Base-by-base conservation (phyloP, 2,888 invertebrate species). In the Leptopterna dolabrata region DNA sequence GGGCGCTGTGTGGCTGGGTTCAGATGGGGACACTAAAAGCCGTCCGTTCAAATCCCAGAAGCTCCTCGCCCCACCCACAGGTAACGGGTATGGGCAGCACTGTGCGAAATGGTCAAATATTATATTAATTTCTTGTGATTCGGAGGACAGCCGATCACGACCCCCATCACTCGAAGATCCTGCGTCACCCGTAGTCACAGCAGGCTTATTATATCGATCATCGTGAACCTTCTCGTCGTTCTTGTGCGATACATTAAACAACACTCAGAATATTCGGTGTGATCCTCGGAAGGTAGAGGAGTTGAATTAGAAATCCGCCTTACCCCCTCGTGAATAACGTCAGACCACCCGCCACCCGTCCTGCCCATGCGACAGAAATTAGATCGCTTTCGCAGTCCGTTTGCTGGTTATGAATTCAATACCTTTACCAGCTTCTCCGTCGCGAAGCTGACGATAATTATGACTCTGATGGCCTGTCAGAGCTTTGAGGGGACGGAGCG, bases 341-440 rank as follows among this genome's bases (percentile, higher is more conserved):
- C 51, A 19, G n/a, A 36, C 36, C 36, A 4, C 36, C 7, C 6
- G n/a, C 51, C 27, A 24, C 63, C 13, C 63, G 16, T 9, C 9
- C 30, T 3, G 36, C 76, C 36, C 14, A 14, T 9, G 76, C 13
- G 76, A 1, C 76, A 76, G 76, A 76, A 76, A 36, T 43, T 30
- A n/a, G n/a, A 76, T 76, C 76, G 76, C 30, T 76, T 19, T 29
- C 30, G 19, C 76, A 4, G 36, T 0, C 76, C 36, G 76, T 9
- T 76, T 30, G 14, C 43, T 16, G 43, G 76, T 76, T 43, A 19
- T 76, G 7, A 76, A 76, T 41, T 76, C 76, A 76, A 76, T 76
- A 41, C 36, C 36, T 63, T 63, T 24, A 0, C 27, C 63, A 27
- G 24, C n/a, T n/a, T n/a, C 16, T n/a, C 27, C 63, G 63, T 24